phyloP scores from a whole-genome alignment of 2,888 invertebrate species.

The Latheticus oryzae region DNA sequence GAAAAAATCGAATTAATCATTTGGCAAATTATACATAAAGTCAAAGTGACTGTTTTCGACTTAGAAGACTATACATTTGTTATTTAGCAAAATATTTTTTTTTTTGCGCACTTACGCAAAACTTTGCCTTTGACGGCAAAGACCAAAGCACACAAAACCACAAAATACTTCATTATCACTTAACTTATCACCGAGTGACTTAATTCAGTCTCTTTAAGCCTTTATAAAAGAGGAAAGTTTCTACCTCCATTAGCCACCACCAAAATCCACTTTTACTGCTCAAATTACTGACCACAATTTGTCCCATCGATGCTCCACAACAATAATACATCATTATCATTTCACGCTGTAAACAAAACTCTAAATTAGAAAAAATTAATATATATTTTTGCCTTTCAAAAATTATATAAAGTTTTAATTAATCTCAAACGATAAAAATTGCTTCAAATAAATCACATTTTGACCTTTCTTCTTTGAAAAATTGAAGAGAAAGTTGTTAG shows the following conservation, averaged over 20 bases:
- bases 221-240: constrained; percentile 22
- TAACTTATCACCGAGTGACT: not conserved
- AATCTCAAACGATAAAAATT: no score
- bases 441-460: no score
- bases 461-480: no score
- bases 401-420: no score
- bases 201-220: not conserved
- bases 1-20: no score
- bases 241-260: constrained; percentile 8
- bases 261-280: constrained; percentile 7
- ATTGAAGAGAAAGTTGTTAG: no score
- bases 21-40: no score
- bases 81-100: constrained; percentile 1
- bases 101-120: constrained; percentile 39
- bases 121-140: constrained; percentile 31
- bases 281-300: not conserved
- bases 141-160: constrained; percentile 36
- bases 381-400: no score
- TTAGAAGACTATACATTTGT: no score
- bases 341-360: constrained; percentile 4
- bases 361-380: not conserved
- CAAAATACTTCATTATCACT: constrained; percentile 41
- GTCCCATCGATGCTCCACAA: constrained; percentile 1
- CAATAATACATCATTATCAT: not conserved
- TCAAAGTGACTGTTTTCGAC: no score